Percentiles rank a stretch among this genome's conserved stretches.
Evolutionary conservation across 2,888 invertebrate species (phyloP).

Genomic region (Cotesia congregata): DNA sequence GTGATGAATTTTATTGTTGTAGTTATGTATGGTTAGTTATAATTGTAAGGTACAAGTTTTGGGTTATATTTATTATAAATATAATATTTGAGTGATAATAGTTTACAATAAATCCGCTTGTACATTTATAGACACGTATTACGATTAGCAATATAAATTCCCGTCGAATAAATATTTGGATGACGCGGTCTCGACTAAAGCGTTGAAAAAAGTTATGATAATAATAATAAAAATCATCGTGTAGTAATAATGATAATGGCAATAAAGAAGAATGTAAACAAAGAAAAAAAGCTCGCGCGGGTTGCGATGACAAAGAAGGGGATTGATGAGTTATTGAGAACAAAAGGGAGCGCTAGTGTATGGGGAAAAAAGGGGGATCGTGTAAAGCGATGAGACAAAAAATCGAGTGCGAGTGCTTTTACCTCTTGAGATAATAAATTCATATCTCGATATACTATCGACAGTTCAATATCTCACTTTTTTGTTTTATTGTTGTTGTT

Average conservation of each 20-base stretch:
- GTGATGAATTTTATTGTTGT: slow-evolving; percentile 47
- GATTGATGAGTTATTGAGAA: slow-evolving; percentile 10
- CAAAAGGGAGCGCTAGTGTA: slow-evolving; percentile 1
- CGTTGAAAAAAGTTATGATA: background rate
- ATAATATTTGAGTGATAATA: too few species aligned
- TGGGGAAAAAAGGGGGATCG: background rate
- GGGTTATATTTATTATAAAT: too few species aligned
- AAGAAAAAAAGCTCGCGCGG: slow-evolving; percentile 10
- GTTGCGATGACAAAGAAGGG: slow-evolving; percentile 11
- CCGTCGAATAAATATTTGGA: background rate
- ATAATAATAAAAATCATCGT: too few species aligned
- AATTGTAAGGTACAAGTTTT: slow-evolving; percentile 2
- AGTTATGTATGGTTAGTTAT: slow-evolving; percentile 28
- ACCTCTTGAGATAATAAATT: slow-evolving; percentile 17
- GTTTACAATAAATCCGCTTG: background rate
- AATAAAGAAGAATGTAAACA: slow-evolving; percentile 1
- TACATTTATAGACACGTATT: slow-evolving; percentile 3
- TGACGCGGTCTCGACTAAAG: background rate
- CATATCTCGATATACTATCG: slow-evolving; percentile 8
- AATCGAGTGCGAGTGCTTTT: slow-evolving; percentile 10
- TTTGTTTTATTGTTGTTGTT: too few species aligned
- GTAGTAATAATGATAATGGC: background rate
- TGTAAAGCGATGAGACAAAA: background rate
- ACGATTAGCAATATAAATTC: slow-evolving; percentile 4
- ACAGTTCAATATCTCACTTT: background rate